These are phyloP conservation scores for Malurus alboscapulatus DNA, from an alignment of 2,113 vertebrate genomes.

Conservation along the genomic window DNA sequence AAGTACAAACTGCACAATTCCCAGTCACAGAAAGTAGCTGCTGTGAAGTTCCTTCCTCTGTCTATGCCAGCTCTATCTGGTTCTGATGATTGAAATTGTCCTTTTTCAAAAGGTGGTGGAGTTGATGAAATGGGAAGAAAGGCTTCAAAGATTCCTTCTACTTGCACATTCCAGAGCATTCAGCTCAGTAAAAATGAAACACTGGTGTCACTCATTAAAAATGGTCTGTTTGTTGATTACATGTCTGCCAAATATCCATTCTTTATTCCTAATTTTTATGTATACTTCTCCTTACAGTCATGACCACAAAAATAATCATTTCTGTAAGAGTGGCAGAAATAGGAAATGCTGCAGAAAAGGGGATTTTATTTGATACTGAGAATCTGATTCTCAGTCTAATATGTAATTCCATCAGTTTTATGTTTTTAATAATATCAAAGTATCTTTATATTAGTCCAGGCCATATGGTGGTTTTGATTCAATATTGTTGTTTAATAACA, in stretches of 20 bases:
- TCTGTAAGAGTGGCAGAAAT: background rate
- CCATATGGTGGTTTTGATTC: background rate
- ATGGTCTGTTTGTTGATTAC: background rate
- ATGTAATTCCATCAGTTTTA: background rate
- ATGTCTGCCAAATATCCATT: background rate
- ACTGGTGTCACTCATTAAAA: background rate
- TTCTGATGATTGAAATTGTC: background rate
- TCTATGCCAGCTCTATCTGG: background rate
- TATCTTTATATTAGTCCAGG: background rate
- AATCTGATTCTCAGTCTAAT: background rate
- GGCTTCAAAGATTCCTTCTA: background rate
- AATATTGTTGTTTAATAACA: background rate
- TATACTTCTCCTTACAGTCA: background rate
- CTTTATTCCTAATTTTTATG: background rate
- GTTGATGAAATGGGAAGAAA: background rate
- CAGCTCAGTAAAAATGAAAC: background rate
- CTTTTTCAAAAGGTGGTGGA: background rate
- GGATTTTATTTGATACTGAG: background rate
- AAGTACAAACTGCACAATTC: background rate
- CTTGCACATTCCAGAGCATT: background rate
- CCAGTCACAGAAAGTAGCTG: background rate
- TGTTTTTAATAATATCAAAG: background rate
- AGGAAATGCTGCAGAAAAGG: background rate
- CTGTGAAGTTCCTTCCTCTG: background rate
- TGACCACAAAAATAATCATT: background rate